These are phyloP conservation scores for Archivesica marissinica DNA, from an alignment of 1,140 invertebrate genomes.

Conservation along the genomic window DNA sequence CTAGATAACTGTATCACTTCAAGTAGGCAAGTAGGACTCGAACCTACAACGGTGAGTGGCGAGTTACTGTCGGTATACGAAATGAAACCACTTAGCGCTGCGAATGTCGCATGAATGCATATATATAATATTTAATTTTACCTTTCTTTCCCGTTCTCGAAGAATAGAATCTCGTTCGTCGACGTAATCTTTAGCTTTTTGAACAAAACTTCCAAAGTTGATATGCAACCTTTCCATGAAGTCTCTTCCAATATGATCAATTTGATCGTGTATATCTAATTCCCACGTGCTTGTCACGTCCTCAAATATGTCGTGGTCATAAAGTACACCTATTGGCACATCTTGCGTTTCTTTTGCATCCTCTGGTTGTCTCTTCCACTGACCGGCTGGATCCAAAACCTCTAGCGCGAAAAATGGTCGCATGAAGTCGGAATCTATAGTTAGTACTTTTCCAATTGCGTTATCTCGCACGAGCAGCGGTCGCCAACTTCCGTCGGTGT, in stretches of 20 bases:
- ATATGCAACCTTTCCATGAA: slow-evolving; percentile 78
- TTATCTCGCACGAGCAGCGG: slow-evolving; percentile 75
- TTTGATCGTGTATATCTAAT: slow-evolving; percentile 81
- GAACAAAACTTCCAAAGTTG: slow-evolving; percentile 79
- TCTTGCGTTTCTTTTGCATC: slow-evolving; percentile 61
- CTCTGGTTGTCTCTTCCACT: slow-evolving; percentile 73
- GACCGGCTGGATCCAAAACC: slow-evolving; percentile 63
- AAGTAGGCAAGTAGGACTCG: no score
- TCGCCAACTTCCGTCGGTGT: slow-evolving; percentile 77
- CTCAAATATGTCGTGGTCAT: slow-evolving; percentile 79
- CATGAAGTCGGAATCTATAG: slow-evolving; percentile 80
- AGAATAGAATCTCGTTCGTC: slow-evolving; percentile 75
- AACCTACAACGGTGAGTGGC: no score
- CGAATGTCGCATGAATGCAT: no score
- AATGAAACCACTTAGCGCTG: no score
- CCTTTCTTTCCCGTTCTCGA: slow-evolving; percentile 75
- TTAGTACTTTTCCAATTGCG: slow-evolving; percentile 75
- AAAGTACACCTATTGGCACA: slow-evolving; percentile 70
- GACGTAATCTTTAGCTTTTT: slow-evolving; percentile 78
- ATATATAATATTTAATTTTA: slow-evolving; percentile 31
- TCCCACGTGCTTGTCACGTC: slow-evolving; percentile 80
- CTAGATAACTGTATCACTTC: no score
- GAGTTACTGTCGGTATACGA: no score
- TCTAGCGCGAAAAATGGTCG: slow-evolving; percentile 78
- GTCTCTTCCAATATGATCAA: slow-evolving; percentile 78